Evolutionary conservation across 2,888 invertebrate species (phyloP), one percentile per base, ranked within the genome.

Genomic region (Therioaphis trifolii): DNA sequence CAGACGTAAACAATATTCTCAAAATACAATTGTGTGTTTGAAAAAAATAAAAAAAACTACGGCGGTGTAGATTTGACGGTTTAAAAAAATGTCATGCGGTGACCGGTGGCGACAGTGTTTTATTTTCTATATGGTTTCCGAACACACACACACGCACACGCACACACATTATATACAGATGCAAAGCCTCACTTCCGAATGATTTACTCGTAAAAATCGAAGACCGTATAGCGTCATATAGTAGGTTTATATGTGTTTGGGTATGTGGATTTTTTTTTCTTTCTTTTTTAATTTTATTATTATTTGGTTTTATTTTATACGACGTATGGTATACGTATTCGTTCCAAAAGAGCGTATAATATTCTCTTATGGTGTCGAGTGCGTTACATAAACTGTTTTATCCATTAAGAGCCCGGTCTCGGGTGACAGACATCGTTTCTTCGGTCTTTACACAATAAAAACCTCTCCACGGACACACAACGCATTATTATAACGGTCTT

Each of bases 361-460:
- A n/a, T 52, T 35, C 35, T 35, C 35, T n/a, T 0, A 52, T 7
- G 5, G n/a, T n/a, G 4, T 52, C 21, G 21, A 72, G 52, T 49
- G 52, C 29, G 35, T 74, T 35, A 12, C 35, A n/a, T 14, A 24
- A 72, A 49, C n/a, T n/a, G n/a, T 69, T 69, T 27, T 46, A 69
- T n/a, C 55, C 12, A 74, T 74, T 43, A 76, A 75, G 35, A 35
- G 35, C 35, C 4, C 9, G 43, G 75, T 18, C 27, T 61, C 46
- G 75, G 75, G 61, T 55, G 61, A 76, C 75, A 76, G 58, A 76
- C 75, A 61, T 46, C 27, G 46, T 76, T n/a, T 46, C 27, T 46
- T 21, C 43, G 35, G 43, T 76, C 14, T 76, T 46, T 76, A 61
- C n/a, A n/a, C 46, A 61, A n/a, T 76, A 76, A 61, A 75, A 76